Base-by-base conservation (phyloP, 2,888 invertebrate species). In the Cremastobaeus sp. region DNA sequence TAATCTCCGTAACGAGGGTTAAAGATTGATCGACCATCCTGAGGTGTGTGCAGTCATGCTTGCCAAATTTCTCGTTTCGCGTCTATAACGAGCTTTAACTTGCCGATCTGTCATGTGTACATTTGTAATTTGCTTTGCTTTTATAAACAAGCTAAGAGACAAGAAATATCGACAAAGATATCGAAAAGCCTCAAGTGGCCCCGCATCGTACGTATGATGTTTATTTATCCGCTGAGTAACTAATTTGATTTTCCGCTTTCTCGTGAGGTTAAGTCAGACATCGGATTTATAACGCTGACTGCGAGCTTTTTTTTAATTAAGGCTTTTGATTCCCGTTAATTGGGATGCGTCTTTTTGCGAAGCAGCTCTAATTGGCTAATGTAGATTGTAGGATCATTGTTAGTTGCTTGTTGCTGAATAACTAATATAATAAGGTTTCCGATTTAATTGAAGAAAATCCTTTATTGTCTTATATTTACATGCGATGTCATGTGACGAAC, bases 211-310 rank as follows among this genome's bases (percentile, higher is more conserved):
- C 20, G 64, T 64, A 69, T 74, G n/a, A 79, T 81, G 82, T 82
- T 83, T 81, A 81, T 82, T 80, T 81, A 78, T 76, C 76, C 70
- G 77, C 78, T 20, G 45, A 54, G 62, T 64, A 70, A 71, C 75
- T 81, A 43, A 50, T 71, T 55, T 57, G n/a, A 82, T 81, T 82
- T 82, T 78, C 74, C 68, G 74, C n/a, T n/a, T n/a, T n/a, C n/a
- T n/a, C n/a, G n/a, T n/a, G n/a, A n/a, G n/a, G n/a, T n/a, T n/a
- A n/a, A n/a, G n/a, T n/a, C n/a, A n/a, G n/a, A n/a, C n/a, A n/a
- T n/a, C n/a, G n/a, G n/a, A n/a, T n/a, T n/a, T n/a, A n/a, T n/a
- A n/a, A n/a, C n/a, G n/a, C n/a, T n/a, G n/a, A n/a, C n/a, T n/a
- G n/a, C n/a, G n/a, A n/a, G n/a, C n/a, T n/a, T n/a, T n/a, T n/a